phyloP scores from a whole-genome alignment of 2,797 vertebrate species.

The Anas flavirostris region DNA sequence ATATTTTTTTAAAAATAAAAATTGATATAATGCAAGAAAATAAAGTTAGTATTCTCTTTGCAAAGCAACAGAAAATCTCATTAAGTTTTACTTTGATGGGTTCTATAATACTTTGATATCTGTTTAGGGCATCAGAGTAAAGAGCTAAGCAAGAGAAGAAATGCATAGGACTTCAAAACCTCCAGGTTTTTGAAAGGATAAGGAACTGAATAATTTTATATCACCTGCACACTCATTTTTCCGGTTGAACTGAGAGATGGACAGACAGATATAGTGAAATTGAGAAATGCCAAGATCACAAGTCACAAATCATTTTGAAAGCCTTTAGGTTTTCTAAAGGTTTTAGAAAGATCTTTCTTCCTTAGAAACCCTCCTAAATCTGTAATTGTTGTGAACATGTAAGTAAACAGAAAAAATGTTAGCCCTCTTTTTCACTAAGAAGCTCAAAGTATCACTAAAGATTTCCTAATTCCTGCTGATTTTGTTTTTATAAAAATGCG shows the following conservation, averaged over 20 bases:
- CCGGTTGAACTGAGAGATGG: constrained; percentile 33
- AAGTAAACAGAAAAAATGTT: constrained; percentile 26
- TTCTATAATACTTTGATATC: not conserved
- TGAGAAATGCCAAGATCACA: constrained; percentile 42
- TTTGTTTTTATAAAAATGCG: constrained; percentile 75
- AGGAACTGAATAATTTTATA: constrained; percentile 21
- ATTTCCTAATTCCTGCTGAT: constrained; percentile 75
- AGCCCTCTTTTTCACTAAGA: not conserved
- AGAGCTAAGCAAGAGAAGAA: not conserved
- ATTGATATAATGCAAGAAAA: not conserved
- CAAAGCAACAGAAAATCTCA: not conserved
- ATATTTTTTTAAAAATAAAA: not conserved
- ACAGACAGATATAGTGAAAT: constrained; percentile 27
- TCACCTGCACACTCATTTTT: constrained; percentile 28
- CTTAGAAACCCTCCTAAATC: constrained; percentile 1
- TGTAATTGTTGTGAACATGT: constrained; percentile 40
- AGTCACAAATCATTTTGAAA: constrained; percentile 66
- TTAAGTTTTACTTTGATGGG: not conserved
- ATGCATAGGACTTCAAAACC: not conserved
- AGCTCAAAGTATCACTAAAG: constrained; percentile 68
- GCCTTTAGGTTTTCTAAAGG: constrained; percentile 45
- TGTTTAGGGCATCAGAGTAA: not conserved
- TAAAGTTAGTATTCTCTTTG: not conserved
- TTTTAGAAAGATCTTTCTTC: constrained; percentile 59
- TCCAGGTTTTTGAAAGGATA: constrained; percentile 28